Percentiles rank a stretch among this genome's conserved stretches.
Conservation (phyloP, 2,113 vertebrate species). For the Callopanchax toddi region DNA sequence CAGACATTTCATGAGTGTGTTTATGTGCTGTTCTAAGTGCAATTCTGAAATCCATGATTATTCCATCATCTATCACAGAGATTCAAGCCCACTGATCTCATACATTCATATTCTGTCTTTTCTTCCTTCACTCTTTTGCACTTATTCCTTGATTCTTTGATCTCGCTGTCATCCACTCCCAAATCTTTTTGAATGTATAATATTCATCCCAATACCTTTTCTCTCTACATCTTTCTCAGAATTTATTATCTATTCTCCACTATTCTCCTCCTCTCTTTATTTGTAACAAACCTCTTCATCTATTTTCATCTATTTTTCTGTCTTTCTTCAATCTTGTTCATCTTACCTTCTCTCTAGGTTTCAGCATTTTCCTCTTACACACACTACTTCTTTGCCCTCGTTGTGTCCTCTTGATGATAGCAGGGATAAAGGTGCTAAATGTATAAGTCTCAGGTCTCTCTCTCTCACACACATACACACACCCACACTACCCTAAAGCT, state of each 20-base stretch:
- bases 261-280: not conserved
- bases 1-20: not conserved
- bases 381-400: constrained; percentile 37
- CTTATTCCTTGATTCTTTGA: not conserved
- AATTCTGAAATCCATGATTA: constrained; percentile 23
- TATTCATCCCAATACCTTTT: not conserved
- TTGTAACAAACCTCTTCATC: constrained; percentile 12
- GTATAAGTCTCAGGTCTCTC: constrained; percentile 25
- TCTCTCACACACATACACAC: constrained; percentile 18
- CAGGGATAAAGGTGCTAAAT: constrained; percentile 60
- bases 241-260: constrained; percentile 7
- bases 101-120: constrained; percentile 22
- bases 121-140: constrained; percentile 25
- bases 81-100: constrained; percentile 29
- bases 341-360: constrained; percentile 13
- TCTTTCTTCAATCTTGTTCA: not conserved
- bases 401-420: constrained; percentile 46
- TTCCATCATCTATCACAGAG: not conserved
- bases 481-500: constrained; percentile 61
- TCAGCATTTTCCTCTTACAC: constrained; percentile 36
- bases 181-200: not conserved
- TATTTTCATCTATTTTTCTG: constrained; percentile 15
- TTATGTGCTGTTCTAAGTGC: constrained; percentile 13
- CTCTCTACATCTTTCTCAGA: constrained; percentile 1
- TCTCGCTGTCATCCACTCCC: not conserved